Evolutionary conservation across 1,140 invertebrate species (phyloP), one percentile per base, ranked within the genome.

Genomic region (Magallana gigas): DNA sequence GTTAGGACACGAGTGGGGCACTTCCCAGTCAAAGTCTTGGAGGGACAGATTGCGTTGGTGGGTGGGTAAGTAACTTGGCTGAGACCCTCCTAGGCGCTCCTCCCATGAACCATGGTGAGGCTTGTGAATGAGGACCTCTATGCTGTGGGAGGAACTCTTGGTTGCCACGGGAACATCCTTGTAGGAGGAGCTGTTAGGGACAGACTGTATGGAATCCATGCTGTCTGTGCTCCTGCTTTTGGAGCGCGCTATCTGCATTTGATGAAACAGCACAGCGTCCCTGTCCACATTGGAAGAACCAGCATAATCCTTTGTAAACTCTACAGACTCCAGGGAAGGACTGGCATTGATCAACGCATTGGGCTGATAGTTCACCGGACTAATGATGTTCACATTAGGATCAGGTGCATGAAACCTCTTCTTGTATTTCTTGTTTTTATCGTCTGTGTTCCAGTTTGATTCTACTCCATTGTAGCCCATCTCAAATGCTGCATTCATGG

Each of bases 261-360:
- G 91, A 88, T 94, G 92, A 86, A 94, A 94, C 56, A 94, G 84
- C 16, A 94, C 87, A 23, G 93, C 93, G 91, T 94, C 93, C 14
- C 93, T 88, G 87, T 94, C 93, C 68, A 94, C 91, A 89, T 92
- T 90, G 56, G 91, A 85, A 16, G 91, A 90, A 23, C 90, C 90
- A 68, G 91, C 92, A 57, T 93, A 91, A 48, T 94, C 92, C 68
- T 90, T 90, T 56, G 64, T 84, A 82, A 91, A 91, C 81, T 93
- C 91, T 29, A 92, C 68, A 12, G 92, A 93, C 84, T 92, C 90
- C 16, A 88, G 64, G 8, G 92, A 92, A 56, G 88, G 89, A 12
- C 88, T 86, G 11, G 90, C 85, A 11, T 89, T 88, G 36, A 90
- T 87, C 18, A 88, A 82, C 14, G 68, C 80, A 48, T 68, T 64